These are phyloP conservation scores for Latheticus oryzae DNA, from an alignment of 2,888 invertebrate genomes.

Conservation along the genomic window DNA sequence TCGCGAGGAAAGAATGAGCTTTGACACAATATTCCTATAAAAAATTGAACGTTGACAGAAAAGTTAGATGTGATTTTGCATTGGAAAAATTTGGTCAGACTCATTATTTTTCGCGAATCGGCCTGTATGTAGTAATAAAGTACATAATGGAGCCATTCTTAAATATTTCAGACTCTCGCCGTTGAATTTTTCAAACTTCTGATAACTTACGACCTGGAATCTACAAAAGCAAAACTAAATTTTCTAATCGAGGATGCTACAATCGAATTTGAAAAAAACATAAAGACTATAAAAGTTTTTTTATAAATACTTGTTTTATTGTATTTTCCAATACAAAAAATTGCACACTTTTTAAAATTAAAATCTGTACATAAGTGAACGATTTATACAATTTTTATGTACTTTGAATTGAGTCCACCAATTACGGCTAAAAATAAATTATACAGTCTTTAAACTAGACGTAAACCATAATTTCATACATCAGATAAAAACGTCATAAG, in stretches of 20 bases:
- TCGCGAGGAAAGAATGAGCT: no score
- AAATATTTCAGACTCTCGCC: no score
- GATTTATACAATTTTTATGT: conserved; percentile 23
- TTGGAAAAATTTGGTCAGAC: no score
- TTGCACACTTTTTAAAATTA: conserved; percentile 53
- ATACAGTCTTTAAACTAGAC: conserved; percentile 21
- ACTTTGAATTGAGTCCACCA: conserved; percentile 17
- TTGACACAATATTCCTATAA: no score
- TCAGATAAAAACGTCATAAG: neutral
- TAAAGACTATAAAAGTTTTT: conserved; percentile 8
- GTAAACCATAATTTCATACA: conserved; percentile 13
- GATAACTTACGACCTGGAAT: conserved; percentile 65
- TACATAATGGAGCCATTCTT: no score
- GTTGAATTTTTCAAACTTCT: conserved; percentile 70
- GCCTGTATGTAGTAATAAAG: no score
- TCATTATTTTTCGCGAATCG: no score
- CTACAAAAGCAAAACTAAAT: conserved; percentile 52
- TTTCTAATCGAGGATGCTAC: conserved; percentile 30
- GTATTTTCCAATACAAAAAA: conserved; percentile 53
- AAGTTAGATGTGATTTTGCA: no score
- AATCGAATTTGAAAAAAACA: conserved; percentile 51
- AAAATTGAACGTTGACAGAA: no score
- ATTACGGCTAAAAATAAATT: conserved; percentile 5
- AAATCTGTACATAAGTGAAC: conserved; percentile 40
- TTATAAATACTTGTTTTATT: conserved; percentile 51